Evolutionary conservation across 2,888 invertebrate species (phyloP).

Genomic region (Pinctada fucata): DNA sequence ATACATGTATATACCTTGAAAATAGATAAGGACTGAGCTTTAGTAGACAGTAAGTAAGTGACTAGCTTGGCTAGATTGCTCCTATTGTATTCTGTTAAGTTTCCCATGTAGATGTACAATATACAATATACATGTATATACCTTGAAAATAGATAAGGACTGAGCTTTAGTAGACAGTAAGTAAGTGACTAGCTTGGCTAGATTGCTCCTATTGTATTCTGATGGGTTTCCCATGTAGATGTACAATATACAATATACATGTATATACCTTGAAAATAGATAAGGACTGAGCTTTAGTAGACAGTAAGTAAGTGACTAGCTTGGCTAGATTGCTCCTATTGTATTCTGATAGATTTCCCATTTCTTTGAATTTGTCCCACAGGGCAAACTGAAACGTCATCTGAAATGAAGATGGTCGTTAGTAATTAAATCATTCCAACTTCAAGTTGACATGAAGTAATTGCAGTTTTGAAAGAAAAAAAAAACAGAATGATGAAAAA

Average conservation of each 20-base stretch:
- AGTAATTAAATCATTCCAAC: too few relatives aligned
- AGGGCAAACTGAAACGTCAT: constrained; percentile 90
- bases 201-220: constrained; percentile 83
- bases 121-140: too few relatives aligned
- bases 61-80: constrained; percentile 88
- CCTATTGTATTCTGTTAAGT: constrained; percentile 82
- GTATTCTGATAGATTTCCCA: constrained; percentile 82
- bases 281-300: constrained; percentile 86
- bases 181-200: constrained; percentile 85
- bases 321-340: constrained; percentile 87
- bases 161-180: constrained; percentile 85
- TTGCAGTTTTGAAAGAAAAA: too few relatives aligned
- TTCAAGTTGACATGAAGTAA: too few relatives aligned
- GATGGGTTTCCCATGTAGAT: constrained; percentile 83
- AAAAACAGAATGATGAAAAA: too few relatives aligned
- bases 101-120: too few relatives aligned
- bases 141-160: constrained; percentile 90
- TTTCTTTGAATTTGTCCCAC: constrained; percentile 94
- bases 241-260: too few relatives aligned
- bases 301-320: constrained; percentile 87
- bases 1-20: constrained; percentile 10
- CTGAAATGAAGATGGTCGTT: constrained; percentile 78
- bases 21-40: constrained; percentile 74
- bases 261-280: constrained; percentile 93
- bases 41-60: constrained; percentile 87